Base-by-base conservation (phyloP, 2,113 vertebrate genomes). In the Aptenodytes patagonicus region DNA sequence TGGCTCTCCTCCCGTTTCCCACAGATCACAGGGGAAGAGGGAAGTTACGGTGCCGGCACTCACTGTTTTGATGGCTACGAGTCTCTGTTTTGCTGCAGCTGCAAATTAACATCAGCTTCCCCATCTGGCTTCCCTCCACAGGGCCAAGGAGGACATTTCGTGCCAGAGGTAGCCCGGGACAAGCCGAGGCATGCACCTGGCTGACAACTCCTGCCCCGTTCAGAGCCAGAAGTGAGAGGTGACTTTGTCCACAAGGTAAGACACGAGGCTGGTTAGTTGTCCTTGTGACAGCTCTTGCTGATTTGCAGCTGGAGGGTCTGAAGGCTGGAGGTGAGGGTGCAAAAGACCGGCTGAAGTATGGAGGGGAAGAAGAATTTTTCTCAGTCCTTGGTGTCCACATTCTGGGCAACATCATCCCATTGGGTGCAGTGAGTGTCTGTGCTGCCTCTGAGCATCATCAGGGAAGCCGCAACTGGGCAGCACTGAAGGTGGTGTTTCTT, bases 241-340 rank as follows among this genome's bases (percentile, higher is more conserved):
- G 70, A 28, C 24, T 70, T 89, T 64, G 25, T 38, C 52, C 71
- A 21, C 20, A 20, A 9, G 40, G 1, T 71, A 40, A 88, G 52
- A 3, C 17, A 28, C 0, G 1, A 64, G 34, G 47, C 47, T 60
- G 38, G n/a, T 66, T 19, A 17, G 19, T 17, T 55, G 3, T 21
- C 22, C 77, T 61, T 19, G 21, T 10, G 49, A 6, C 36, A 66
- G 46, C 40, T 66, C 34, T 49, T 28, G 49, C 11, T 76, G 70
- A 15, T 72, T 54, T 61, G 28, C 65, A 49, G 29, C 51, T 87
- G 61, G 22, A 70, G 24, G 44, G 8, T 52, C 52, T 28, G 34
- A 79, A 52, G 52, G 28, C 34, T 42, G 40, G 25, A 94, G 44
- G 28, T 49, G 49, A 77, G 51, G 51, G n/a, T 36, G 38, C 21